Conservation (phyloP, 2,888 invertebrate genomes). For the Sialis fuliginosa region DNA sequence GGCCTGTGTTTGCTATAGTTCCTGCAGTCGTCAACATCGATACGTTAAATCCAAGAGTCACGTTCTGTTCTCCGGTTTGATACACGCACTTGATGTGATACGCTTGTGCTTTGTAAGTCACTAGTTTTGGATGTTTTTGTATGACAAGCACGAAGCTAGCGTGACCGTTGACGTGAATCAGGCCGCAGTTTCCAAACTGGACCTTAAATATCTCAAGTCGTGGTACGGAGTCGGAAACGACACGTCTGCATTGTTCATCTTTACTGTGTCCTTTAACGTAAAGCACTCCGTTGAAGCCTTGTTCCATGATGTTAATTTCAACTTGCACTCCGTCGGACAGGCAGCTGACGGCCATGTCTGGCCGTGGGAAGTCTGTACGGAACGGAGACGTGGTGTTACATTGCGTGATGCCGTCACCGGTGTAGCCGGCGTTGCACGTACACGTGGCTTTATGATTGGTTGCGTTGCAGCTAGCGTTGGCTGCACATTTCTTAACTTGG, state of each 20-base stretch:
- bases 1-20: slow-evolving; percentile 88
- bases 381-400: slow-evolving; percentile 40
- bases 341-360: slow-evolving; percentile 77
- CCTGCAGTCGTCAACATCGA: slow-evolving; percentile 91
- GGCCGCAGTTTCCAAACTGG: slow-evolving; percentile 77
- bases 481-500: slow-evolving; percentile 50
- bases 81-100: slow-evolving; percentile 94
- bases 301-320: slow-evolving; percentile 51
- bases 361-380: slow-evolving; percentile 67
- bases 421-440: slow-evolving; percentile 57
- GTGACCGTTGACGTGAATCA: slow-evolving; percentile 79
- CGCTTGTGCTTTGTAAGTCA: slow-evolving; percentile 87
- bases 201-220: slow-evolving; percentile 68
- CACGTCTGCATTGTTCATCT: slow-evolving; percentile 72
- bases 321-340: slow-evolving; percentile 84
- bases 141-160: slow-evolving; percentile 88
- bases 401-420: slow-evolving; percentile 54
- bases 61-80: slow-evolving; percentile 83
- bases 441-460: slow-evolving; percentile 60
- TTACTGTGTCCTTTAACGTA: slow-evolving; percentile 92
- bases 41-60: slow-evolving; percentile 84
- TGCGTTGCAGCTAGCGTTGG: slow-evolving; percentile 60
- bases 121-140: slow-evolving; percentile 89
- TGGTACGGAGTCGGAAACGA: slow-evolving; percentile 51
- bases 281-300: slow-evolving; percentile 74